Evolutionary conservation across 2,113 vertebrate genomes (phyloP), one percentile per base, ranked within the genome.

Genomic region (Dipodomys merriami): DNA sequence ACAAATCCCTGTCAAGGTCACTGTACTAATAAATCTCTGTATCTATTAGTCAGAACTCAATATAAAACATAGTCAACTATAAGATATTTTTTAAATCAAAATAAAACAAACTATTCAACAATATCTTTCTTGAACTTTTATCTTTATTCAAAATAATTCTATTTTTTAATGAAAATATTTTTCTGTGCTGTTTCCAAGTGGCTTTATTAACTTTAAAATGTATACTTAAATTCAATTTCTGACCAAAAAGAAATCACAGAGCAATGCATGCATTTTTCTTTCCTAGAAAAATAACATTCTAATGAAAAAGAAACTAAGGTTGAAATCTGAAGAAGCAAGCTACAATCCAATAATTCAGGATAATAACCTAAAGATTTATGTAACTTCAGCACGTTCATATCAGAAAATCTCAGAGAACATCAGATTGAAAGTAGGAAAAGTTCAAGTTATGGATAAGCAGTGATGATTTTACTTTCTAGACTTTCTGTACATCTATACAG

Each of bases 361-460:
- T 90, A 96, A 93, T 88, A 88, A 77, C 53, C 39, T 35, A 33
- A 81, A 86, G 82, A 91, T 91, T 96, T 88, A 73, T 93, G 74
- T 93, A 77, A 91, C 83, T 90, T 94, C 53, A 74, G 49, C 39
- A 93, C 65, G 90, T 84, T 83, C 81, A 65, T 69, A 13, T 16
- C 39, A 76, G 46, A 90, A 64, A 88, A 94, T 72, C 72, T 83
- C 60, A 93, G 22, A 15, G 64, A 91, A 80, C 69, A 89, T 94
- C 86, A 94, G 94, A 80, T 79, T 82, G 62, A 83, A 80, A 78
- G 49, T 80, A 80, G 23, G 29, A 23, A 1, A 64, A 76, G 49
- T 68, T 91, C 67, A 96, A 16, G 12, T 20, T 93, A 82, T 87
- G 88, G 60, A 90, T 72, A 93, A 23, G 62, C 27, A 33, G 68